Evolutionary conservation across 2,113 vertebrate genomes (phyloP).

Genomic region (Fulmarus glacialis): DNA sequence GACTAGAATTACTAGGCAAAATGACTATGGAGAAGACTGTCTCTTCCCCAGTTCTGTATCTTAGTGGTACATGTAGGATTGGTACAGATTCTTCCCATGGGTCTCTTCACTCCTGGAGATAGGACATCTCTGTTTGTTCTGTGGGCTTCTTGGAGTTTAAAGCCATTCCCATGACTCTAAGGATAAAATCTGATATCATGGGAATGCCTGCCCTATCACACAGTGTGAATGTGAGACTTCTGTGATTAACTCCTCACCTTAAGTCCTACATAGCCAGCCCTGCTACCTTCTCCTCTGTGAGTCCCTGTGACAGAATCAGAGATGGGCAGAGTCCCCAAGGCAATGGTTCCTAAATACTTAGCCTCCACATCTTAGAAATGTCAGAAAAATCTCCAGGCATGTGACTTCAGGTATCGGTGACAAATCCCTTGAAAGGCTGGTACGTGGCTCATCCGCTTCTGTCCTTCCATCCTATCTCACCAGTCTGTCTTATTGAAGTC

Average conservation of each 20-base stretch:
- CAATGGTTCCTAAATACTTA: neutral
- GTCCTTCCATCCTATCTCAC: neutral
- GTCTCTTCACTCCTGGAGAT: neutral
- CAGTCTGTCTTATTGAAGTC: neutral
- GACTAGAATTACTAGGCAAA: neutral
- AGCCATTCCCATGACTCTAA: neutral
- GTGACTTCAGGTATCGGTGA: neutral
- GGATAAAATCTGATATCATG: neutral
- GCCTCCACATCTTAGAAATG: neutral
- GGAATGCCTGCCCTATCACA: neutral
- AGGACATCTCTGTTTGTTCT: neutral
- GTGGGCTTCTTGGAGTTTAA: neutral
- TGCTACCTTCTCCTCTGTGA: rapidly evolving
- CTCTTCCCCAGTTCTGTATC: neutral
- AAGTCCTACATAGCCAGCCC: neutral
- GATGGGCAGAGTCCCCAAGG: neutral
- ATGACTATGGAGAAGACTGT: neutral
- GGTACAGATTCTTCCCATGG: neutral
- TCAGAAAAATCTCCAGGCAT: neutral
- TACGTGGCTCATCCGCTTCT: neutral
- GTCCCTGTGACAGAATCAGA: neutral
- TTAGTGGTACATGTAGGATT: neutral
- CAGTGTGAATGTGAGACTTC: neutral
- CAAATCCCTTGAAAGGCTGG: neutral
- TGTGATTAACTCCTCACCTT: neutral